phyloP scores from a whole-genome alignment of 2,888 invertebrate genomes.

The Odiellus spinosus region DNA sequence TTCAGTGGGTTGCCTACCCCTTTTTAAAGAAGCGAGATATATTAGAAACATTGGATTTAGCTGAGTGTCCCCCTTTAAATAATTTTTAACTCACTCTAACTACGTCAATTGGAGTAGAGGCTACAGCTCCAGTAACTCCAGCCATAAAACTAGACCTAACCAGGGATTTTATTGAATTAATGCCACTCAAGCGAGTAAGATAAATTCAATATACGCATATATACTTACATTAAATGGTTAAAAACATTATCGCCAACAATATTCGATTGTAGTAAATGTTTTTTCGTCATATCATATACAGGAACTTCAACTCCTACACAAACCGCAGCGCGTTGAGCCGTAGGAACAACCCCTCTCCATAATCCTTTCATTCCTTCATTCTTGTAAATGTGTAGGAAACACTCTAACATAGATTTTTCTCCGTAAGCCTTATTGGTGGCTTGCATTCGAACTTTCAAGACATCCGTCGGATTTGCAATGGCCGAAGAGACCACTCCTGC shows the following conservation, averaged over 20 bases:
- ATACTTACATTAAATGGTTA: conserved; percentile 69
- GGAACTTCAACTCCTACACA: conserved; percentile 89
- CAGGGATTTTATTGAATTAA: conserved; percentile 15
- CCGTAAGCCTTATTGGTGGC: conserved; percentile 37
- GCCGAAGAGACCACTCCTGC: conserved; percentile 81
- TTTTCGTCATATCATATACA: conserved; percentile 78
- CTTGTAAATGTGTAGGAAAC: conserved; percentile 63
- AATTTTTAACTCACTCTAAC: conserved; percentile 49
- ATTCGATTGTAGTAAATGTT: conserved; percentile 41
- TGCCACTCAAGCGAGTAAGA: neutral
- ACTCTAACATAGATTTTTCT: conserved; percentile 44
- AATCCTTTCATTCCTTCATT: conserved; percentile 69
- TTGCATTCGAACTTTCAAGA: conserved; percentile 90
- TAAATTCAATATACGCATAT: neutral
- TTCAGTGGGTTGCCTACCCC: no score
- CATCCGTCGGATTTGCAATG: conserved; percentile 92
- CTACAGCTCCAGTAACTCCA: conserved; percentile 78
- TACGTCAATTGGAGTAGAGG: conserved; percentile 87
- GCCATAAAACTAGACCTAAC: conserved; percentile 74
- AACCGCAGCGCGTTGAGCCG: conserved; percentile 79
- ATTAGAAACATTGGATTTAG: no score
- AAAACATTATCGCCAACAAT: conserved; percentile 58
- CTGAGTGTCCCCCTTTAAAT: no score
- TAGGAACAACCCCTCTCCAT: conserved; percentile 85
- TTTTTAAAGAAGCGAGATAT: no score